Evolutionary conservation across 2,113 vertebrate species (phyloP).

Genomic region (Mohoua ochrocephala): DNA sequence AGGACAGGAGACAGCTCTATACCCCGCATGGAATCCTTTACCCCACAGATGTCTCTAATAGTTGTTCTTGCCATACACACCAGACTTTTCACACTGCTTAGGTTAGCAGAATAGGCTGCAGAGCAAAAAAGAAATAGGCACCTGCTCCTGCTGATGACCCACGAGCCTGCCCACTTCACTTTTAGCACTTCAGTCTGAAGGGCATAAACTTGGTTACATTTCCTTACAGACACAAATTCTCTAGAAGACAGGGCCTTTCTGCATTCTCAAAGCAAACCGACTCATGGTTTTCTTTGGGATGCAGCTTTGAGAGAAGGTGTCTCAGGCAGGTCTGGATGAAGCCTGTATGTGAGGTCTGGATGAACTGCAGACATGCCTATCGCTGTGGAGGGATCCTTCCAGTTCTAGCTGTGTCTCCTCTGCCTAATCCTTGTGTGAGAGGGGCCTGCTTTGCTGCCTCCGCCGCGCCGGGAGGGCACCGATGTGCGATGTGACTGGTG

Average conservation of each 20-base stretch:
- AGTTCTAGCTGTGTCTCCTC: background rate
- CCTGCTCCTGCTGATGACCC: background rate
- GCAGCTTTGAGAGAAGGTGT: background rate
- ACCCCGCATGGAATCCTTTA: background rate
- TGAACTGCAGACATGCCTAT: background rate
- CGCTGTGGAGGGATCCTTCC: background rate
- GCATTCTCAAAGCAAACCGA: background rate
- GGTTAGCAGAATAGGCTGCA: background rate
- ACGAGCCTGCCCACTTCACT: rapidly evolving
- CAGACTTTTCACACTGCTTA: background rate
- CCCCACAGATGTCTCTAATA: background rate
- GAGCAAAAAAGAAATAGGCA: background rate
- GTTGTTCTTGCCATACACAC: background rate
- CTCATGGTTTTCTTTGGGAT: background rate
- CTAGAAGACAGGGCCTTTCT: background rate
- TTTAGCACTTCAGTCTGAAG: background rate
- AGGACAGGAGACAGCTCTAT: background rate
- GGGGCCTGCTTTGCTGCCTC: background rate
- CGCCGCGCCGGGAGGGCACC: background rate
- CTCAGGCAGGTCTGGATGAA: background rate
- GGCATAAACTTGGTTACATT: background rate
- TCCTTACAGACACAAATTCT: background rate
- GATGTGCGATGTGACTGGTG: rapidly evolving
- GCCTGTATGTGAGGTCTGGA: rapidly evolving
- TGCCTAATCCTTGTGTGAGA: background rate